Percentiles rank a stretch among this genome's conserved stretches.
Conservation (phyloP, 1,140 invertebrate genomes). For the Sarcophaga bullata region DNA sequence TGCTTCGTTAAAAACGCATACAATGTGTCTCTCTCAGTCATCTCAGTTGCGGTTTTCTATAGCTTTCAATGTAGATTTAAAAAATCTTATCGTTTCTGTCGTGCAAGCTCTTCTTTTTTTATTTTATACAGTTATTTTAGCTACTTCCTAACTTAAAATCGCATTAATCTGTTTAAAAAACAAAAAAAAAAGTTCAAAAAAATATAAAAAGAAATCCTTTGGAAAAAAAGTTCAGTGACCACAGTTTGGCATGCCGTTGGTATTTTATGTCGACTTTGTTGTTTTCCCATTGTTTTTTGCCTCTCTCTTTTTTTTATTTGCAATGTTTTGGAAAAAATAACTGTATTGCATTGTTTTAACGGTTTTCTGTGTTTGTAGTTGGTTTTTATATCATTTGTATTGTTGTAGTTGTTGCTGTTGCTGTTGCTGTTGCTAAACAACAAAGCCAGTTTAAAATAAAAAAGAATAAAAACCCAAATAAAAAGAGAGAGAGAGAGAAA, state of each 20-base stretch:
- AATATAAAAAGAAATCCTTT: not conserved
- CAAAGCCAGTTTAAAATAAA: slow-evolving; percentile 5
- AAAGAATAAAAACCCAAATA: not conserved
- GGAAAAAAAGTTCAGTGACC: slow-evolving; percentile 34
- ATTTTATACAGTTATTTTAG: not conserved
- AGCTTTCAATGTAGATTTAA: not conserved
- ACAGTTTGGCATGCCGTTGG: slow-evolving; percentile 30
- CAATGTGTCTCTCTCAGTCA: not conserved
- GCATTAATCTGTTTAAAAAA: slow-evolving; percentile 29
- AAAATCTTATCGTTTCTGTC: not conserved
- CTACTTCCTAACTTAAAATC: not conserved
- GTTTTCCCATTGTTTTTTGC: not conserved
- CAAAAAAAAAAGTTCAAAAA: not conserved
- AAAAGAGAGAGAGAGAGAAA: not conserved
- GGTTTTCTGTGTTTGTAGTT: slow-evolving; percentile 16
- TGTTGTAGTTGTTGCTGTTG: not conserved
- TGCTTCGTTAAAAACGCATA: not conserved
- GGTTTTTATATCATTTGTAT: too few species aligned
- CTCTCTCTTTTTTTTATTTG: slow-evolving; percentile 3
- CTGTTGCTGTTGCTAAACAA: not conserved
- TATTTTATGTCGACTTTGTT: not conserved
- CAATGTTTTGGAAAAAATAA: not conserved
- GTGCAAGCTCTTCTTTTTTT: not conserved
- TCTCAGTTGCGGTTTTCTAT: not conserved
- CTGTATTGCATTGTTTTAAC: slow-evolving; percentile 30